A percentile compares a stretch with the other conserved stretches of the same genome.
Evolutionary conservation across 2,113 vertebrate species (phyloP).

Genomic region (Lampris megalopsis): DNA sequence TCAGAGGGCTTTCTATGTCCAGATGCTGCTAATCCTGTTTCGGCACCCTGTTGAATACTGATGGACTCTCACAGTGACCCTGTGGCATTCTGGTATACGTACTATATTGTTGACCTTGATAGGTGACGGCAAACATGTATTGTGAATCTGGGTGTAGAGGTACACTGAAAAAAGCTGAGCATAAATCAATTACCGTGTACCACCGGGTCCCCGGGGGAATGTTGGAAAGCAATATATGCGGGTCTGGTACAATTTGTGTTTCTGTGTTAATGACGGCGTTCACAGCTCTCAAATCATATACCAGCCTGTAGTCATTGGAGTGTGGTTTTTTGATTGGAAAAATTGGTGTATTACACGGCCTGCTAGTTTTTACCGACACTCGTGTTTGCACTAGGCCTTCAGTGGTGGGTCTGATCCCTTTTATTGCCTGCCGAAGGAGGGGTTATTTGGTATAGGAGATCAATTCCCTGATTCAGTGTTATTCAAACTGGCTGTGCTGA

Average conservation of each 20-base stretch:
- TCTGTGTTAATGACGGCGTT: neutral
- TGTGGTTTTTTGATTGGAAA: neutral
- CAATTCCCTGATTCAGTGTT: neutral
- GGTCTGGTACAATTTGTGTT: slow-evolving; percentile 1
- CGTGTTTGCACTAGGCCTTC: neutral
- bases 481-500: neutral
- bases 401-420: neutral
- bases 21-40: neutral
- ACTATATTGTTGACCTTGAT: neutral
- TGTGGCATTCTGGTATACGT: neutral
- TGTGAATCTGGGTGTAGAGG: neutral
- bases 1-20: neutral
- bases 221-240: neutral
- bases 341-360: neutral
- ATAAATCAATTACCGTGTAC: slow-evolving; percentile 4
- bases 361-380: neutral
- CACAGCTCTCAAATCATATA: neutral
- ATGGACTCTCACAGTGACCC: neutral
- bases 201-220: neutral
- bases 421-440: neutral
- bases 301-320: neutral
- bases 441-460: neutral
- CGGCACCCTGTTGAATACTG: slow-evolving; percentile 7
- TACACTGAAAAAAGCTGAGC: slow-evolving; percentile 1
- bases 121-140: neutral